Conservation (phyloP, 2,113 vertebrate species). For the Azemiops feae region DNA sequence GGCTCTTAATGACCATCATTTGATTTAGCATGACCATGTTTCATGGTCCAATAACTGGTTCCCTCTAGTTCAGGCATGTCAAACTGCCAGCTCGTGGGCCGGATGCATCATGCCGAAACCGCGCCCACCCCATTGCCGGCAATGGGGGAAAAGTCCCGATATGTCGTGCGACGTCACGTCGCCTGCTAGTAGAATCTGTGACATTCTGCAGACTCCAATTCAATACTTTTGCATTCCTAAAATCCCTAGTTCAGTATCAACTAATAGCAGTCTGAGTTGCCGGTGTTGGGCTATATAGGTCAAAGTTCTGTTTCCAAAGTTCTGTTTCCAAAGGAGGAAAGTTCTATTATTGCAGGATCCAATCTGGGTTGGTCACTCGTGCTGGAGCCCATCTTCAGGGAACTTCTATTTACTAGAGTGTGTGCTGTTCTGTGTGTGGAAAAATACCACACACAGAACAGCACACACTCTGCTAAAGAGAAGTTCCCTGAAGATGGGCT, state of each 20-base stretch:
- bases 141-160: too few species aligned
- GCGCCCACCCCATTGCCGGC: too few species aligned
- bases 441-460: too few species aligned
- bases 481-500: too few species aligned
- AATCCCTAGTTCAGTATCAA: background rate
- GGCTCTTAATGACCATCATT: background rate
- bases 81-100: too few species aligned
- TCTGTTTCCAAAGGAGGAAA: background rate
- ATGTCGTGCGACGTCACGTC: too few species aligned
- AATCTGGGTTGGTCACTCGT: too few species aligned
- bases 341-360: background rate
- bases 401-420: too few species aligned
- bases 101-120: too few species aligned
- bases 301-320: background rate
- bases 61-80: background rate
- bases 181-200: background rate
- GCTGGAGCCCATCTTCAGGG: too few species aligned
- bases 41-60: background rate
- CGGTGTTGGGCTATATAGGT: background rate
- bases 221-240: background rate
- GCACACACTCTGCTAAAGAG: too few species aligned
- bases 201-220: background rate
- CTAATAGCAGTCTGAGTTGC: background rate
- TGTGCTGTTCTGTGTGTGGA: too few species aligned
- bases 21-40: background rate